Conservation (phyloP, 2,888 invertebrate genomes). For the Phytoseiulus persimilis region DNA sequence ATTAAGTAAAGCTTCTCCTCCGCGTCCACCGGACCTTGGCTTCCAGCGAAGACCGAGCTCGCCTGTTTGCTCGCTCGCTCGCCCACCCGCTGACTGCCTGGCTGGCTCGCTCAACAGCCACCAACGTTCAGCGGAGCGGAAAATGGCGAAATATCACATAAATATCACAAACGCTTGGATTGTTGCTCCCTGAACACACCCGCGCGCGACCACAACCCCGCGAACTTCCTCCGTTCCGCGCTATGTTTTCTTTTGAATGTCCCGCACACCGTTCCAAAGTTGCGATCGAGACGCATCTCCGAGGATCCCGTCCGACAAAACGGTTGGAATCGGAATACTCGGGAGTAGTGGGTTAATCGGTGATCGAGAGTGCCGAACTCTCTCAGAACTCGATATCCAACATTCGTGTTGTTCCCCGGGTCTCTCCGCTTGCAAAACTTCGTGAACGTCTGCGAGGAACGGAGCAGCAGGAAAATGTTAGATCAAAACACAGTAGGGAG, state of each 20-base stretch:
- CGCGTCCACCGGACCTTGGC: not conserved
- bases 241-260: not conserved
- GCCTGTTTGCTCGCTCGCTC: not conserved
- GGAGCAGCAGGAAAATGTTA: too few species aligned
- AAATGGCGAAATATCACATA: constrained; percentile 38
- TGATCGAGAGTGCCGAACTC: too few species aligned
- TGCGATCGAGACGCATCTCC: not conserved
- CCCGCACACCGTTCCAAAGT: not conserved
- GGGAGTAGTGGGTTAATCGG: too few species aligned
- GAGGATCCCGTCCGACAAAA: too few species aligned
- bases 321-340: too few species aligned
- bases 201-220: not conserved
- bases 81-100: not conserved
- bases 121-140: constrained; percentile 11
- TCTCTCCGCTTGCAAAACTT: too few species aligned
- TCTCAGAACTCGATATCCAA: too few species aligned
- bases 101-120: not conserved
- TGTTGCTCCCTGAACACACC: not conserved
- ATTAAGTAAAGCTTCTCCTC: not conserved
- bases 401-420: too few species aligned
- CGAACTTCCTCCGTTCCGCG: not conserved
- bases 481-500: too few species aligned
- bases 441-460: too few species aligned
- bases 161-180: constrained; percentile 9
- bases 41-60: not conserved